Conservation (phyloP, 2,113 vertebrate species). For the Equus przewalskii region DNA sequence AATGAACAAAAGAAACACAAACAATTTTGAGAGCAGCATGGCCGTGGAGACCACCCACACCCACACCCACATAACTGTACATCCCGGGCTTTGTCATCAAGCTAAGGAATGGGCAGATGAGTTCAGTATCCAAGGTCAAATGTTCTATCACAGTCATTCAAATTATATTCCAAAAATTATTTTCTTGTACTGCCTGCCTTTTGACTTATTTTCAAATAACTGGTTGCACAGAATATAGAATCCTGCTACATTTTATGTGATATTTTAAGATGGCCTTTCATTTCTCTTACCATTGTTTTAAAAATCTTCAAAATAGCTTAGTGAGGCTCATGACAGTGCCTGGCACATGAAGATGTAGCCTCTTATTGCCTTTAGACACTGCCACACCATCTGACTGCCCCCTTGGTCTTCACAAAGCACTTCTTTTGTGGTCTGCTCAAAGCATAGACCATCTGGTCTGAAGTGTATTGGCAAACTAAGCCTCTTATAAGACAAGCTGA, state of each 20-base stretch:
- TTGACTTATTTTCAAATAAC: slow-evolving; percentile 88
- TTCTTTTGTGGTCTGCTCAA: slow-evolving; percentile 83
- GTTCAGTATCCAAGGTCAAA: slow-evolving; percentile 95
- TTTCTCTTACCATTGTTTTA: slow-evolving; percentile 73
- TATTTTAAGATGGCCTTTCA: slow-evolving; percentile 83
- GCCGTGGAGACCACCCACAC: slow-evolving; percentile 90
- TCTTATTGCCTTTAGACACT: slow-evolving; percentile 86
- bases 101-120: slow-evolving; percentile 95
- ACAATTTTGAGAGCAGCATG: slow-evolving; percentile 93
- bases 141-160: slow-evolving; percentile 93
- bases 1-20: slow-evolving; percentile 91
- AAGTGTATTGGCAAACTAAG: slow-evolving; percentile 80
- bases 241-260: slow-evolving; percentile 87
- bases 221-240: slow-evolving; percentile 89
- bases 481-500: slow-evolving; percentile 88
- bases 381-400: slow-evolving; percentile 90
- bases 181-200: slow-evolving; percentile 89
- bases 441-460: slow-evolving; percentile 65
- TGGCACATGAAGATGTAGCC: slow-evolving; percentile 87
- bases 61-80: slow-evolving; percentile 85
- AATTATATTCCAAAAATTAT: slow-evolving; percentile 93
- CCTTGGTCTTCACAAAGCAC: slow-evolving; percentile 87
- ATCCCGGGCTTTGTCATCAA: slow-evolving; percentile 90
- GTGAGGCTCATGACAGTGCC: slow-evolving; percentile 90
- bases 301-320: slow-evolving; percentile 89